Evolutionary conservation across 2,888 invertebrate species (phyloP), one percentile per base, ranked within the genome.

Genomic region (Fragum sueziense): DNA sequence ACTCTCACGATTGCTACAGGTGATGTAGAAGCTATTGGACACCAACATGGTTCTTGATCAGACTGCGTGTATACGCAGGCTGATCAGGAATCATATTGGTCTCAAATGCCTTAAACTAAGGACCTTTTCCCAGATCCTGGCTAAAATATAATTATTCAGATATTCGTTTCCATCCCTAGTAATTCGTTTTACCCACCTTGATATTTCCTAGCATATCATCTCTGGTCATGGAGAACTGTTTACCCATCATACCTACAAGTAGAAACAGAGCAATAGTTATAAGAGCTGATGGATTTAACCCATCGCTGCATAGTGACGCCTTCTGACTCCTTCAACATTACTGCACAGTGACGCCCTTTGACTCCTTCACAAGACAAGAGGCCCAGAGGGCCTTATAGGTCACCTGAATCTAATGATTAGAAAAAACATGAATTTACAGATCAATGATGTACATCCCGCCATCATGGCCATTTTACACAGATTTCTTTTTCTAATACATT

Each of bases 181-280:
- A n/a, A 17, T 52, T 22, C n/a, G 14, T 52, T 52, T 52, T 33
- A 27, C 34, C 52, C 70, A 82, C 81, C 73, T 70, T 73, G 11
- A 82, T 75, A 57, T 82, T 82, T 51, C 78, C 78, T n/a, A 34
- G 29, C 76, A 82, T 78, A 54, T 82, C 81, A 70, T 75, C 73
- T 65, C 59, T 73, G 22, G 78, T 78, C 73, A 82, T 76, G 22
- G 57, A 59, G 52, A 82, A 82, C 25, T 82, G 69, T 59, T 59
- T 17, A 29, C 81, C 81, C 78, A 82, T 78, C 37, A 70, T 37
- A 34, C 41, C 81, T 80, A 47, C 14, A 47, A 9, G 37, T 37
- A 37, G 14, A 37, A 14, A 6, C 47, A 47, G n/a, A 47, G n/a
- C 47, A 47, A 47, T 37, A 47, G 17, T 20, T 47, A 9, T 47